Base-by-base conservation (phyloP, 2,888 invertebrate species). In the Phengaris alcon region DNA sequence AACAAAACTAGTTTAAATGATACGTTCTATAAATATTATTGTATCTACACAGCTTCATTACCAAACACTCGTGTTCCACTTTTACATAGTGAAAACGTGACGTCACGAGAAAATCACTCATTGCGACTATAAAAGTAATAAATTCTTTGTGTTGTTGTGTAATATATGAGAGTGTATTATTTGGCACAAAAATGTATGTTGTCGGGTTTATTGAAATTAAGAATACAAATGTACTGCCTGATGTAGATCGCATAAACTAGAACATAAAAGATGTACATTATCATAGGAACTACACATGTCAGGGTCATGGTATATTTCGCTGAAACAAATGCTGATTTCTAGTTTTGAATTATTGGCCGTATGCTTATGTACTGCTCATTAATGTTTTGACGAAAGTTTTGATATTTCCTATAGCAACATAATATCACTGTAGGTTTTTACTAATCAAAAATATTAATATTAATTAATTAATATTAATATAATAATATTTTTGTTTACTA, bases 161-260 rank as follows among this genome's bases (percentile, higher is more conserved):
- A 59, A 59, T 59, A 59, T 22, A 59, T 2, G 59, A 10, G 59
- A 22, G 35, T 3, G 64, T 12, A 35, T 44, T 64, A 64, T 64
- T 64, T 64, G 64, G 64, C 64, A 64, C 64, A 64, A 64, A 64
- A 64, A 64, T 64, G 64, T 64, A 44, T 64, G 35, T 64, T 64
- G 64, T 44, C 64, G 64, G 64, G 64, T 44, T 35, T 64, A 64
- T 64, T 64, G 35, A 64, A 64, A 64, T 64, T 64, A 64, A 64
- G 64, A 64, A 64, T 64, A 64, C 64, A 44, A 64, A 64, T 64
- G 64, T 15, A 12, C 64, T 13, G 64, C 6, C 35, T 64, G 22
- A 64, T 35, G 59, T 64, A 12, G 59, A 64, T 64, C 59, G 6
- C 59, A 64, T 64, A 64, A 64, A 64, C 59, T 64, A 64, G 35